These are phyloP conservation scores for Turnix velox DNA, from an alignment of 2,113 vertebrate genomes.

Conservation along the genomic window DNA sequence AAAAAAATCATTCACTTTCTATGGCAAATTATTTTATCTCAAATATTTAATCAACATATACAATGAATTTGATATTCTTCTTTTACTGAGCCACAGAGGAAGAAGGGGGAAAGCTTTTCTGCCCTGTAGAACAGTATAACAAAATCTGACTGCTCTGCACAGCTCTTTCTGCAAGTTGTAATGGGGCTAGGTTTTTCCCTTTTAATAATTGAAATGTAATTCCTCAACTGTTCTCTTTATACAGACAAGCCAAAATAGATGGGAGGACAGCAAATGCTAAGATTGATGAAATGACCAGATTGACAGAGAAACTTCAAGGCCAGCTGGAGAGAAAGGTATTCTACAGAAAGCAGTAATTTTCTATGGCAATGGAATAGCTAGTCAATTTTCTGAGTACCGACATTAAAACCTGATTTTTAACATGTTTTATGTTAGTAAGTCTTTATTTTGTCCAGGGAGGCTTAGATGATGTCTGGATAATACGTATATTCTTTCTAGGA, in stretches of 20 bases:
- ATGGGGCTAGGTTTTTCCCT: neutral
- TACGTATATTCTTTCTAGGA: constrained; percentile 72
- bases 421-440: neutral
- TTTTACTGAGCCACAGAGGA: neutral
- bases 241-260: constrained; percentile 83
- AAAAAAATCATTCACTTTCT: neutral
- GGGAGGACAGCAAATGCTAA: constrained; percentile 78
- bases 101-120: neutral
- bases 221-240: neutral
- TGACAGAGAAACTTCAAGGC: constrained; percentile 77
- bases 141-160: neutral
- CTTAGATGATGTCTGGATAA: neutral
- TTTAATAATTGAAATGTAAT: neutral
- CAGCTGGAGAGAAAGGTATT: constrained; percentile 83
- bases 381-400: neutral
- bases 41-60: neutral
- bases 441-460: neutral
- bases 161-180: neutral
- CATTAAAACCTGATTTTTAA: neutral
- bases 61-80: neutral
- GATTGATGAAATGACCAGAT: constrained; percentile 82
- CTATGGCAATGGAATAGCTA: neutral
- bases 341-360: neutral
- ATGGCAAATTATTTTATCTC: neutral
- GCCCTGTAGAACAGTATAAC: neutral